Conservation (phyloP, 2,797 vertebrate species). For the Leuciscus waleckii region DNA sequence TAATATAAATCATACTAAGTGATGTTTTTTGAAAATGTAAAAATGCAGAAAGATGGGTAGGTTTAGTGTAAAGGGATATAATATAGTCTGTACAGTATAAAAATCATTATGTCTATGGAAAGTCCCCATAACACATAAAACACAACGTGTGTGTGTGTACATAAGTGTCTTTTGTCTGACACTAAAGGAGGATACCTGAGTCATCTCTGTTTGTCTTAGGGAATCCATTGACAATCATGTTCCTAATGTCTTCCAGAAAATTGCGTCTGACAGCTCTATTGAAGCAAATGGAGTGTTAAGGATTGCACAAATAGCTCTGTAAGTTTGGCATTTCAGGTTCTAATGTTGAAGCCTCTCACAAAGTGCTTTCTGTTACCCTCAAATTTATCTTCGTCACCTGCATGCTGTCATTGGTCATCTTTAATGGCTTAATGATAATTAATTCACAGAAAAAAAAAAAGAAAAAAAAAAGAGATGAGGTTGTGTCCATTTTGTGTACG, state of each 20-base stretch:
- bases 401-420: conserved; percentile 32
- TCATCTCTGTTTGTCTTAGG: conserved; percentile 16
- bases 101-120: too few relatives aligned
- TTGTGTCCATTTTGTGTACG: background rate
- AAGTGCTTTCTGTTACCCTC: conserved; percentile 43
- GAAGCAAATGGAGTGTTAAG: conserved; percentile 55
- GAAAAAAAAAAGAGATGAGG: background rate
- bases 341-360: conserved; percentile 50
- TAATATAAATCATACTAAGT: too few relatives aligned
- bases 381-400: conserved; percentile 47
- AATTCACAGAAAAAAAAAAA: background rate
- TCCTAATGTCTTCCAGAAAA: conserved; percentile 41
- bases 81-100: too few relatives aligned
- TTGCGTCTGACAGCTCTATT: conserved; percentile 33
- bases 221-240: conserved; percentile 31
- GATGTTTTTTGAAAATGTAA: too few relatives aligned
- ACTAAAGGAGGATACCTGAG: background rate
- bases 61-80: too few relatives aligned
- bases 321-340: conserved; percentile 46
- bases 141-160: background rate
- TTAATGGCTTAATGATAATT: background rate
- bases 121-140: too few relatives aligned
- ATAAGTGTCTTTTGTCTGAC: background rate
- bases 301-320: conserved; percentile 47
- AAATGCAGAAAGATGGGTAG: too few relatives aligned